phyloP scores from a whole-genome alignment of 2,113 vertebrate species.

The Onychostruthus taczanowskii region DNA sequence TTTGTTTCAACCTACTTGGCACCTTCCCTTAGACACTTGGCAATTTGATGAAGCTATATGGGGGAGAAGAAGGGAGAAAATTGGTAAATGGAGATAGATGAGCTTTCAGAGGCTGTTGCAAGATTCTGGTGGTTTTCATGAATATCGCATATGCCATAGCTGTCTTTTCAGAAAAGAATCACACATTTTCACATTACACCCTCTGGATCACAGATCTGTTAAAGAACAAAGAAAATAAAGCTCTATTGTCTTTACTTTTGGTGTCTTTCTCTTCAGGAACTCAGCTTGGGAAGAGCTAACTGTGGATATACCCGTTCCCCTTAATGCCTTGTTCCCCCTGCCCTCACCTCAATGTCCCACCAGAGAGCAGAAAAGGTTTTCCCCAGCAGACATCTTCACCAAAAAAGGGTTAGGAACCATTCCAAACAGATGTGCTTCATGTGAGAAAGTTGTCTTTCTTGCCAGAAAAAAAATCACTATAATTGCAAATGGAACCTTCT shows the following conservation, averaged over 20 bases:
- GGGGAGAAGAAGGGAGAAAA: not conserved
- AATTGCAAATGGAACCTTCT: not conserved
- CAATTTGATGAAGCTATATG: not conserved
- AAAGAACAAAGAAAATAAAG: not conserved
- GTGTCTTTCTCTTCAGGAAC: not conserved
- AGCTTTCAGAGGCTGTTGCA: not conserved
- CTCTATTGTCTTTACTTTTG: not conserved
- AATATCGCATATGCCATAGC: not conserved
- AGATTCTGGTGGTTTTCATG: not conserved
- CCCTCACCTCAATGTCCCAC: not conserved
- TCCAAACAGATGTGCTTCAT: not conserved
- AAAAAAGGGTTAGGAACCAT: not conserved
- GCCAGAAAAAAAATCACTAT: not conserved
- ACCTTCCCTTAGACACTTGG: not conserved
- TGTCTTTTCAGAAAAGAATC: not conserved
- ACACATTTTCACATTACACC: not conserved
- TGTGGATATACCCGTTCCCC: not conserved
- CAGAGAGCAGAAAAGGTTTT: not conserved
- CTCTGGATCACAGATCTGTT: not conserved
- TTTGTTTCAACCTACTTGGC: not conserved
- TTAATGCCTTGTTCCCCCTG: not conserved
- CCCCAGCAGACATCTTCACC: not conserved
- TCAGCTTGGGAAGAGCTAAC: not conserved
- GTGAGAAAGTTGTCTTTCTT: fast-evolving
- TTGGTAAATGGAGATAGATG: not conserved